A percentile compares a stretch with the other conserved stretches of the same genome.
phyloP scores from a whole-genome alignment of 2,888 invertebrate genomes.

The Tyria jacobaeae region DNA sequence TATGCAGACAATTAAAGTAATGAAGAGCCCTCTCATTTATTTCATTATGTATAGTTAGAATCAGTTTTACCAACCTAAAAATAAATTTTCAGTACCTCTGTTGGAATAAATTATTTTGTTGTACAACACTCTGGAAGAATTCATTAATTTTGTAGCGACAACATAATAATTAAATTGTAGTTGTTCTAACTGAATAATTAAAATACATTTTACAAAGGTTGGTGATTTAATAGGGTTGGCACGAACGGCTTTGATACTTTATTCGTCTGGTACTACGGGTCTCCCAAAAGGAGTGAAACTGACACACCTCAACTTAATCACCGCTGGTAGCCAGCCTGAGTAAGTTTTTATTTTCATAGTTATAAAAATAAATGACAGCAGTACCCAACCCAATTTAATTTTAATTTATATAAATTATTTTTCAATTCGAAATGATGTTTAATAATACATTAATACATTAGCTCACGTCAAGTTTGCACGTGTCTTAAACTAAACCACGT shows the following conservation, averaged over 20 bases:
- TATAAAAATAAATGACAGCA: too few species aligned
- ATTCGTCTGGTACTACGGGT: conserved; percentile 76
- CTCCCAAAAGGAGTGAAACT: conserved; percentile 70
- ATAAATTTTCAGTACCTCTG: conserved; percentile 11
- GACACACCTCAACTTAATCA: conserved; percentile 69
- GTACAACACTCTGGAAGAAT: conserved; percentile 13
- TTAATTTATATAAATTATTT: too few species aligned
- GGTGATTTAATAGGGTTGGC: conserved; percentile 51
- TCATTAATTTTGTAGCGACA: conserved; percentile 22
- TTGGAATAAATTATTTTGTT: conserved; percentile 18
- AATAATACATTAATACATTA: too few species aligned
- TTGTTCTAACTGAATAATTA: conserved; percentile 42
- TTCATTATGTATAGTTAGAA: conserved; percentile 1
- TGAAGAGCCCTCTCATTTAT: background rate
- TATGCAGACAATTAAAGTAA: background rate
- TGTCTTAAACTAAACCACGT: too few species aligned
- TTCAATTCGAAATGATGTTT: too few species aligned
- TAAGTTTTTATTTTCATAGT: conserved; percentile 58
- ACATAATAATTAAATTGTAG: conserved; percentile 36
- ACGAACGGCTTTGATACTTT: conserved; percentile 66
- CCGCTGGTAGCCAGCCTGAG: conserved; percentile 56
- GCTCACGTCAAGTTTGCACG: too few species aligned
- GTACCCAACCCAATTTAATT: too few species aligned
- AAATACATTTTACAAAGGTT: conserved; percentile 43
- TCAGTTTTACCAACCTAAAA: background rate